phyloP scores from a whole-genome alignment of 30 jellyfish, hydroid and myxozoan genomes.

The Euphysa ruthae region DNA sequence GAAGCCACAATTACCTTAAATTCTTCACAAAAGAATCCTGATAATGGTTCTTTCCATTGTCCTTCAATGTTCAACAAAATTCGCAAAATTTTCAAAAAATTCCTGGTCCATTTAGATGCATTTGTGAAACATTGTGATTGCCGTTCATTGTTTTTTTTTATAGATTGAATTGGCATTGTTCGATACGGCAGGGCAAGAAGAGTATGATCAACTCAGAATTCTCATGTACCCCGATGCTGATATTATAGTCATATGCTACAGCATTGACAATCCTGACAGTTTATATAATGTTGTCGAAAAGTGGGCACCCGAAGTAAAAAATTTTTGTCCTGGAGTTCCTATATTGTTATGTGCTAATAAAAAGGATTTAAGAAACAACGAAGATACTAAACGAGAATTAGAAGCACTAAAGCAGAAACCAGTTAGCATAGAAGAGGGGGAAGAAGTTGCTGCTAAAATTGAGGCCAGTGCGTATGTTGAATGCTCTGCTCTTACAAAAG shows the following conservation, averaged over 20 bases:
- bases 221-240: constrained; percentile 98
- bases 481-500: constrained; percentile 93
- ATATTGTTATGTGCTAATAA: constrained; percentile 95
- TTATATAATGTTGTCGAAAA: constrained; percentile 88
- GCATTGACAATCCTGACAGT: constrained; percentile 90
- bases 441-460: constrained; percentile 60
- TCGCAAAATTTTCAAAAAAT: no score
- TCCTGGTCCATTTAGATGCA: no score
- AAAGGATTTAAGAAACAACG: constrained; percentile 90
- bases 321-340: constrained; percentile 98
- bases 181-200: constrained; percentile 99
- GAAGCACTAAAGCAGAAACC: constrained; percentile 84
- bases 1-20: no score
- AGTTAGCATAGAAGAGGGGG: constrained; percentile 75
- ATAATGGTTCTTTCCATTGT: no score
- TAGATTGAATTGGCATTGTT: constrained; percentile 94
- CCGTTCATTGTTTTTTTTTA: not conserved
- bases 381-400: constrained; percentile 59
- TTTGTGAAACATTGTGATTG: no score
- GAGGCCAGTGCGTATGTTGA: constrained; percentile 83
- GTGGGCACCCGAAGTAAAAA: constrained; percentile 99
- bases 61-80: no score
- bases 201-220: constrained; percentile 93
- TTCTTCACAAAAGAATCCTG: no score
- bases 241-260: constrained; percentile 88